These are phyloP conservation scores for Borostomias antarcticus DNA, from an alignment of 2,797 vertebrate species.

Conservation along the genomic window DNA sequence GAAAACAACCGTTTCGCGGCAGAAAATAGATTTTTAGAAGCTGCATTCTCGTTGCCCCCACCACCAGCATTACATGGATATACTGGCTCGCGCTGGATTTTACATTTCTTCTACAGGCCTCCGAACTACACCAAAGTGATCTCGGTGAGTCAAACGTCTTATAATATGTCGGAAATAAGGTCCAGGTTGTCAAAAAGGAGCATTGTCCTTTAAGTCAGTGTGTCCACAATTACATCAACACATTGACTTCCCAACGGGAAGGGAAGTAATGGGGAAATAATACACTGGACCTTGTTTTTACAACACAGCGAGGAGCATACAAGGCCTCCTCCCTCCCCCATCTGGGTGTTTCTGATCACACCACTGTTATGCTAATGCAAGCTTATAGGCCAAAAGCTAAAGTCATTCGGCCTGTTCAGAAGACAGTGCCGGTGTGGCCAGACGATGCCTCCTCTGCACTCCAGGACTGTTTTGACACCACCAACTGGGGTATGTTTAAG, in stretches of 20 bases:
- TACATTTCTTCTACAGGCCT: no score
- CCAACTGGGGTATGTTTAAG: conserved; percentile 6
- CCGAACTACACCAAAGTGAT: no score
- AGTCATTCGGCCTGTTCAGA: conserved; percentile 11
- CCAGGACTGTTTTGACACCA: conserved; percentile 17
- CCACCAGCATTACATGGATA: no score
- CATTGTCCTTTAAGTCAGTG: no score
- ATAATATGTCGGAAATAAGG: no score
- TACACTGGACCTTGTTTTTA: background rate
- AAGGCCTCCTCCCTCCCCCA: background rate
- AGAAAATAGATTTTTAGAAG: no score
- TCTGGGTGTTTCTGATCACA: conserved; percentile 11
- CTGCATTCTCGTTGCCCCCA: no score
- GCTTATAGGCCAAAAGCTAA: conserved; percentile 23
- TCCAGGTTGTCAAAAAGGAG: no score
- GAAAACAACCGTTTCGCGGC: no score
- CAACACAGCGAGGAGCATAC: background rate
- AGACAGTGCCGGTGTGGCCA: conserved; percentile 11
- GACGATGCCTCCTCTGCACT: background rate
- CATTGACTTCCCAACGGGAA: background rate
- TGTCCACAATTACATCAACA: conserved; percentile 12
- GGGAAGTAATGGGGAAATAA: background rate
- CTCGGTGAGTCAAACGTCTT: no score
- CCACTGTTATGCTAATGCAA: conserved; percentile 22
- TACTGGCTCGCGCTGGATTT: no score